Conservation (phyloP, 2,113 vertebrate genomes). For the Neodon shergylaensis region DNA sequence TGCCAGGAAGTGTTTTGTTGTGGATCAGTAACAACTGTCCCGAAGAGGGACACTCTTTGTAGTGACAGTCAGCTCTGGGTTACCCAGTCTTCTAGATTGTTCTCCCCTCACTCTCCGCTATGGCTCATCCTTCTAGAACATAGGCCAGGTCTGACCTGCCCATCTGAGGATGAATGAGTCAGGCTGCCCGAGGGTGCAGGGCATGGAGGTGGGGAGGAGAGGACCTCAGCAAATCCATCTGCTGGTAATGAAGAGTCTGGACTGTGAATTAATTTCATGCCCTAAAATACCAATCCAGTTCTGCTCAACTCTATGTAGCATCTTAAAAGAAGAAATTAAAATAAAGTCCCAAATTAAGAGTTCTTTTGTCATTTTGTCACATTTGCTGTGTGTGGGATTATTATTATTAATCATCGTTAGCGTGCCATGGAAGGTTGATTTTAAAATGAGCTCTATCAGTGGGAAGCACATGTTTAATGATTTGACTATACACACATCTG, state of each 20-base stretch:
- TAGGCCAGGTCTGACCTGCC: background rate
- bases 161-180: background rate
- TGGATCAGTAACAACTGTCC: conserved; percentile 89
- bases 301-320: conserved; percentile 98
- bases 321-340: conserved; percentile 92
- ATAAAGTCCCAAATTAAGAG: conserved; percentile 90
- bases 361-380: conserved; percentile 85
- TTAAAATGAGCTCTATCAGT: background rate
- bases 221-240: background rate
- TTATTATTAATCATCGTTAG: background rate
- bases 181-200: background rate
- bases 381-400: conserved; percentile 52
- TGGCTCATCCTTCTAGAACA: background rate
- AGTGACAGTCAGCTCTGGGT: conserved; percentile 66
- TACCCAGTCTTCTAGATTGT: background rate
- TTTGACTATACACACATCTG: background rate
- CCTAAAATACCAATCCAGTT: conserved; percentile 92
- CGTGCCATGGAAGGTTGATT: conserved; percentile 38
- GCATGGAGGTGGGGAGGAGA: background rate
- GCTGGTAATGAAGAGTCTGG: conserved; percentile 41
- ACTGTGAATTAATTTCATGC: conserved; percentile 90
- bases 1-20: conserved; percentile 90
- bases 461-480: background rate
- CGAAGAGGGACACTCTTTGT: conserved; percentile 83
- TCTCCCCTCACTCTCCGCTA: background rate